These are phyloP conservation scores for Diorhabda elongata DNA, from an alignment of 1,140 invertebrate genomes.

Conservation along the genomic window DNA sequence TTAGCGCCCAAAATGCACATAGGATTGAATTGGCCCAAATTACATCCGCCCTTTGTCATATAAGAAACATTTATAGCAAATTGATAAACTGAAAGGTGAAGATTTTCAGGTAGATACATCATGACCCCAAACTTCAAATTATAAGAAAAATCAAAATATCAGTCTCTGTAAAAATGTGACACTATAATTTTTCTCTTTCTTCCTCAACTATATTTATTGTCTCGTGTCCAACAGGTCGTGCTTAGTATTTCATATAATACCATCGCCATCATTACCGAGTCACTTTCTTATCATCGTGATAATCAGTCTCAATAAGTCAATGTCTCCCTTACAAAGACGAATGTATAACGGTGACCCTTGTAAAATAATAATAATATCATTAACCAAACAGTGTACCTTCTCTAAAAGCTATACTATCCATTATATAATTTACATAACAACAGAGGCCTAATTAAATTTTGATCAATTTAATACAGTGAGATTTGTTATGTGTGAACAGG, in stretches of 20 bases:
- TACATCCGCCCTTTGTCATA: too few relatives aligned
- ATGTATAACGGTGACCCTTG: conserved; percentile 7
- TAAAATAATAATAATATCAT: conserved; percentile 14
- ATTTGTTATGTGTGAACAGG: conserved; percentile 12
- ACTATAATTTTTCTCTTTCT: too few relatives aligned
- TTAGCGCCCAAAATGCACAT: too few relatives aligned
- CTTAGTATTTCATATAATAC: neutral
- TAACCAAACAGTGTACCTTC: conserved; percentile 10
- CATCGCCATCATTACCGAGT: conserved; percentile 1
- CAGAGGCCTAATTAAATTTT: conserved; percentile 19
- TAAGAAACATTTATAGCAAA: too few relatives aligned
- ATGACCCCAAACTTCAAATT: too few relatives aligned
- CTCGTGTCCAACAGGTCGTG: neutral
- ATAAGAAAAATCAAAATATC: too few relatives aligned
- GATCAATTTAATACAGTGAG: conserved; percentile 12
- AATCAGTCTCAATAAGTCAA: conserved; percentile 6
- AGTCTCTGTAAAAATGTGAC: too few relatives aligned
- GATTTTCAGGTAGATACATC: too few relatives aligned
- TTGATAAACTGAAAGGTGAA: too few relatives aligned
- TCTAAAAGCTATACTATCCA: conserved; percentile 12
- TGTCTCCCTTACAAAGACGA: neutral
- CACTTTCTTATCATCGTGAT: neutral
- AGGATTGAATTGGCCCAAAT: too few relatives aligned
- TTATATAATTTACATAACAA: conserved; percentile 19
- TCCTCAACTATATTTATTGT: neutral